A percentile compares a stretch with the other conserved stretches of the same genome.
Conservation (phyloP, 1,140 invertebrate genomes). For the Polypedilum vanderplanki region DNA sequence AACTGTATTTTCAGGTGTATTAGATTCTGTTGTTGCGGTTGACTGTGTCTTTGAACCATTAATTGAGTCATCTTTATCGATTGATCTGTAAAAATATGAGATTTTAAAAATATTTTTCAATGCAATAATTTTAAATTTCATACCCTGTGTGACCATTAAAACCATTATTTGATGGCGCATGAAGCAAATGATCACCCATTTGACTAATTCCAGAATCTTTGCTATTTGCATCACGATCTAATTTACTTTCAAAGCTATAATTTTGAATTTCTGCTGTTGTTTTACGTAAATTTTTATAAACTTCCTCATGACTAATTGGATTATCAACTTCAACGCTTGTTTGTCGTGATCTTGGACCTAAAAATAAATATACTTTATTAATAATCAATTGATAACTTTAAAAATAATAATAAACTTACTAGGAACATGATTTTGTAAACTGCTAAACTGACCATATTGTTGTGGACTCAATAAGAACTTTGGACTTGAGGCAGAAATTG, state of each 20-base stretch:
- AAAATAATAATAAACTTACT: constrained; percentile 33
- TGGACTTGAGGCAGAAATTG: constrained; percentile 42
- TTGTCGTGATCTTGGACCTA: constrained; percentile 40
- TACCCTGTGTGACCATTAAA: constrained; percentile 48
- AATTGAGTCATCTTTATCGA: constrained; percentile 39
- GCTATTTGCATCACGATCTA: constrained; percentile 70
- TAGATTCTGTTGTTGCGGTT: constrained; percentile 44
- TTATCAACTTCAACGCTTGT: constrained; percentile 50
- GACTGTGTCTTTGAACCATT: constrained; percentile 43
- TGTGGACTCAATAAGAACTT: constrained; percentile 43
- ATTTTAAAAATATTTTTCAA: not conserved
- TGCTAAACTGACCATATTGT: constrained; percentile 37
- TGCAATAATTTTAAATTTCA: constrained; percentile 24
- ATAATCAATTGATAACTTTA: not conserved
- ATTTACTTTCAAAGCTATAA: constrained; percentile 55
- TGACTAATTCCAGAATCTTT: constrained; percentile 86
- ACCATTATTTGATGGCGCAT: constrained; percentile 42
- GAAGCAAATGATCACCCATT: constrained; percentile 47
- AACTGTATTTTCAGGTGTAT: constrained; percentile 44
- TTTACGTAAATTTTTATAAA: constrained; percentile 76
- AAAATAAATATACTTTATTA: not conserved
- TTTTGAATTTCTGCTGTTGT: constrained; percentile 92
- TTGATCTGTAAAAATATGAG: not conserved
- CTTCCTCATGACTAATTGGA: constrained; percentile 75
- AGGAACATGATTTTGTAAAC: constrained; percentile 41